Conservation (phyloP, 1,140 invertebrate species). For the Neodiprion fabricii region DNA sequence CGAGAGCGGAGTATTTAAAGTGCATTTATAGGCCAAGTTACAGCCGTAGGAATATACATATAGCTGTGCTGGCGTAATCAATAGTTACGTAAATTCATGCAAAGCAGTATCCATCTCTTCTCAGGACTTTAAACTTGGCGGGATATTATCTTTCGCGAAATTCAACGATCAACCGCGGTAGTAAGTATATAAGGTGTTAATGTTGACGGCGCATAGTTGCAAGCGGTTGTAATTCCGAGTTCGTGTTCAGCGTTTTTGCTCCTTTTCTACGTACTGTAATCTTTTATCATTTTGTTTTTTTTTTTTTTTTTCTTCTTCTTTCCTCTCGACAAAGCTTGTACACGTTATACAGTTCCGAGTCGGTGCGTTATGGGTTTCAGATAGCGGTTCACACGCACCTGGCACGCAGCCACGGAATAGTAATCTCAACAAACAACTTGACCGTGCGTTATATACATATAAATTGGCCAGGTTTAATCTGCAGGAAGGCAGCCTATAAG, state of each 20-base stretch:
- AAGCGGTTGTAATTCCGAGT: neutral
- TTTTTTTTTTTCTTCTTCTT: neutral
- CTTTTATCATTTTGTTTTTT: neutral
- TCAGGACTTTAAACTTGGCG: too few relatives aligned
- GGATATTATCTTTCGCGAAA: neutral
- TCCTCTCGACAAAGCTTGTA: neutral
- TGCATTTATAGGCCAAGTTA: neutral
- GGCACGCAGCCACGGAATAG: conserved; percentile 28
- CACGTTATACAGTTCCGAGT: neutral
- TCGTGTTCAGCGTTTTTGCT: neutral
- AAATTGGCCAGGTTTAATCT: neutral
- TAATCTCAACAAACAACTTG: conserved; percentile 43
- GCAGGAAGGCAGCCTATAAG: conserved; percentile 36
- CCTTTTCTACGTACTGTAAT: too few relatives aligned
- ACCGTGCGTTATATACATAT: conserved; percentile 27
- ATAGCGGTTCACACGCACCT: conserved; percentile 38
- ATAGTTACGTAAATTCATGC: neutral
- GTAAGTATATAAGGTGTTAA: neutral
- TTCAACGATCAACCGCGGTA: neutral
- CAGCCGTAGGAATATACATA: neutral
- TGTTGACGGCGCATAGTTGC: neutral
- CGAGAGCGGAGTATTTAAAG: neutral
- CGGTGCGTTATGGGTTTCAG: conserved; percentile 40
- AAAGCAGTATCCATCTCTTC: neutral
- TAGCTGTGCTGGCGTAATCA: neutral